Evolutionary conservation across 2,888 invertebrate species (phyloP).

Genomic region (Hydrotaea cyrtoneurina): DNA sequence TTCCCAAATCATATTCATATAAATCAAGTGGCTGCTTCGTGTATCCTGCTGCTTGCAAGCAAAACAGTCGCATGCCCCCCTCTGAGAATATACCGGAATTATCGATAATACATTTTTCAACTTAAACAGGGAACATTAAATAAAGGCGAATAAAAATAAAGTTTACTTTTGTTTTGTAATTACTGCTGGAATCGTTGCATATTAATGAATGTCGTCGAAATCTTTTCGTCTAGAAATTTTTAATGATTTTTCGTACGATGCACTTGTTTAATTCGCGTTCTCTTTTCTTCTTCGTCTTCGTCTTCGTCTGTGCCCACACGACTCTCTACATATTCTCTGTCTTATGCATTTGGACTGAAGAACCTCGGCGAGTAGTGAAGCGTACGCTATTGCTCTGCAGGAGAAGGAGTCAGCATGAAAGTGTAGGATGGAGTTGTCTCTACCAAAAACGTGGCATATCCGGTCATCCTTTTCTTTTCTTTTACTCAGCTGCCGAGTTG

Average conservation of each 20-base stretch:
- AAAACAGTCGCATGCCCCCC: not conserved
- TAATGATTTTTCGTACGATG: conserved; percentile 62
- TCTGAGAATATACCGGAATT: too few species aligned
- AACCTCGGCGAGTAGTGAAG: conserved; percentile 41
- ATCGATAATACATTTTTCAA: too few species aligned
- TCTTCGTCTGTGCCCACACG: too few species aligned
- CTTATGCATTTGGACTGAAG: conserved; percentile 46
- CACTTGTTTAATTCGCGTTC: conserved; percentile 27
- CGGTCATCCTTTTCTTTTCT: conserved; percentile 43
- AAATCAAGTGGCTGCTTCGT: too few species aligned
- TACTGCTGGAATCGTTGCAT: conserved; percentile 55
- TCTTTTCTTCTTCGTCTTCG: not conserved
- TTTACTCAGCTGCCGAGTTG: conserved; percentile 1
- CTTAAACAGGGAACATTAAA: conserved; percentile 9
- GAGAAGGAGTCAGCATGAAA: not conserved
- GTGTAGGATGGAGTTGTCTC: not conserved
- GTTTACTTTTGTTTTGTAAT: conserved; percentile 51
- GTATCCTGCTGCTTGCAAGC: too few species aligned
- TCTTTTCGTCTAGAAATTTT: conserved; percentile 66
- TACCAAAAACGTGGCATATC: conserved; percentile 22
- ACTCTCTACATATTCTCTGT: not conserved
- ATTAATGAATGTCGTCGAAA: conserved; percentile 59
- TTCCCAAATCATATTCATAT: too few species aligned
- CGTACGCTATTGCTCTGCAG: conserved; percentile 19
- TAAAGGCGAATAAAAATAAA: not conserved